Conservation (phyloP, 2,113 vertebrate genomes). For the Candoia aspera region DNA sequence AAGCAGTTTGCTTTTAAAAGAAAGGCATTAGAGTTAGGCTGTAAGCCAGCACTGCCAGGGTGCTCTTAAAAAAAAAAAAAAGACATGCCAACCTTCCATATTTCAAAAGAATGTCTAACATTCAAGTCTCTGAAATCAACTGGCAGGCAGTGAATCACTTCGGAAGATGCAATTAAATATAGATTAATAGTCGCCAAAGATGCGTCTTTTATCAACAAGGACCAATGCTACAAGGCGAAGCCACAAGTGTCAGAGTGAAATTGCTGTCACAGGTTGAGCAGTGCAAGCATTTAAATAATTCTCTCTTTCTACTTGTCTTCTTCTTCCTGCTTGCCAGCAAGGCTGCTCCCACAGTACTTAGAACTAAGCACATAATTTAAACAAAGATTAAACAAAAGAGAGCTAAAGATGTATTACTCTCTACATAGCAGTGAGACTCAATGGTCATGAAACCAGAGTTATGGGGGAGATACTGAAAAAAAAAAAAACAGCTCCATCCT, state of each 20-base stretch:
- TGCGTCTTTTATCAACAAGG: constrained; percentile 24
- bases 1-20: constrained; percentile 52
- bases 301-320: not conserved
- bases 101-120: constrained; percentile 38
- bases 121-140: constrained; percentile 36
- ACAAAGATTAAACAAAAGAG: not conserved
- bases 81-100: constrained; percentile 31
- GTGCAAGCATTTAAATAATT: not conserved
- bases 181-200: constrained; percentile 51
- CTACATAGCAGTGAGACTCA: not conserved
- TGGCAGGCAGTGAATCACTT: constrained; percentile 54
- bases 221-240: not conserved
- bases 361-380: not conserved
- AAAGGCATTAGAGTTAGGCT: constrained; percentile 41
- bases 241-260: constrained; percentile 16
- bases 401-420: not conserved
- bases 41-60: constrained; percentile 22
- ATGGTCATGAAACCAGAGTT: not conserved
- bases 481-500: not conserved
- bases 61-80: constrained; percentile 6
- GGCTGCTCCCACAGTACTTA: not conserved
- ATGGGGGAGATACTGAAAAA: too few species aligned
- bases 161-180: constrained; percentile 60
- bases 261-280: not conserved
- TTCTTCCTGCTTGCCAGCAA: rapidly evolving